Conservation (phyloP, 2,888 invertebrate species). For the Phaedon cochleariae region DNA sequence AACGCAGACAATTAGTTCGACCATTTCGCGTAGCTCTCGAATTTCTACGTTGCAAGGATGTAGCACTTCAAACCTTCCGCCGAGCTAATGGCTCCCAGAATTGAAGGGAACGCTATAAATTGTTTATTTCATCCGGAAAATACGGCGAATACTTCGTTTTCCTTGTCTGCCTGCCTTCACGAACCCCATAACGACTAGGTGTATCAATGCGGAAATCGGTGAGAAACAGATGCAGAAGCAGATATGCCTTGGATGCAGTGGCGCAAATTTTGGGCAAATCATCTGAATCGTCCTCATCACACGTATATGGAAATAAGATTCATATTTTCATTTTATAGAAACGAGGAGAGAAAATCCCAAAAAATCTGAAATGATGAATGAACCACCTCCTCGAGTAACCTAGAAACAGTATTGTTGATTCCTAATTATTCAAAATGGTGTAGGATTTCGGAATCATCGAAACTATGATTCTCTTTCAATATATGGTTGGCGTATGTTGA, state of each 20-base stretch:
- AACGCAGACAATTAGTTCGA: conserved; percentile 47
- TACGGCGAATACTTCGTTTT: background rate
- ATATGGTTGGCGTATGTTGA: no score
- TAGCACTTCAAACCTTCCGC: conserved; percentile 24
- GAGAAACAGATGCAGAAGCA: background rate
- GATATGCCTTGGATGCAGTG: background rate
- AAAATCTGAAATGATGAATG: no score
- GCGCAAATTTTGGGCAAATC: no score
- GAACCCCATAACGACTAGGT: background rate
- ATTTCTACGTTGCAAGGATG: conserved; percentile 37
- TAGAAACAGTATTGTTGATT: no score
- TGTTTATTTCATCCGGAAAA: conserved; percentile 32
- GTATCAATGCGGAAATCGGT: background rate
- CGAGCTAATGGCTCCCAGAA: conserved; percentile 23
- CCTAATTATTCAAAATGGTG: no score
- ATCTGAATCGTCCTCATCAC: no score
- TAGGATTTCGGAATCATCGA: no score
- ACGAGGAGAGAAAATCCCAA: no score
- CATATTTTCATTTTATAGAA: no score
- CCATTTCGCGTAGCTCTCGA: conserved; percentile 47
- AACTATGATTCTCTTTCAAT: no score
- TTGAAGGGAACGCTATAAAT: conserved; percentile 32
- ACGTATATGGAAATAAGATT: no score
- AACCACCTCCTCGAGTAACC: no score
- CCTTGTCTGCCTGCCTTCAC: background rate